These are phyloP conservation scores for Telenomus remus DNA, from an alignment of 1,140 invertebrate genomes.

Conservation along the genomic window DNA sequence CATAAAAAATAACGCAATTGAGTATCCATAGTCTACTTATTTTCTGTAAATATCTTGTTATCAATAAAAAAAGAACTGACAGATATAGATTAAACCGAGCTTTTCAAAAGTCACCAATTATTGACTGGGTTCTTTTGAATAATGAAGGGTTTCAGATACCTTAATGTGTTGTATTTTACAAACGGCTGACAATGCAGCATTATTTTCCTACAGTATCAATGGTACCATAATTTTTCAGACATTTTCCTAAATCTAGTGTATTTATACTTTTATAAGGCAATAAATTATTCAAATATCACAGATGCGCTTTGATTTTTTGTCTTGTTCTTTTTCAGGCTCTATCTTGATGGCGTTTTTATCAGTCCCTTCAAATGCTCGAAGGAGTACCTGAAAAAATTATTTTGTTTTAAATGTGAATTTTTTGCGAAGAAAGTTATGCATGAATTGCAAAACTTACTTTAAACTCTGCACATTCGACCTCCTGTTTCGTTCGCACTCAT, in stretches of 20 bases:
- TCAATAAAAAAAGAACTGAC: slow-evolving; percentile 19
- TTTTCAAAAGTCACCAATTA: not conserved
- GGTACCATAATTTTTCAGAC: too few relatives aligned
- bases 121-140: too few relatives aligned
- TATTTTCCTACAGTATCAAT: not conserved
- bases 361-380: slow-evolving; percentile 52
- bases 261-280: slow-evolving; percentile 48
- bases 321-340: slow-evolving; percentile 36
- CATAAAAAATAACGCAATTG: slow-evolving; percentile 69
- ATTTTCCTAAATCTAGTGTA: not conserved
- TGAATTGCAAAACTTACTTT: slow-evolving; percentile 61
- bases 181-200: not conserved
- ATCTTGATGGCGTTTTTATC: slow-evolving; percentile 21
- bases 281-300: slow-evolving; percentile 36
- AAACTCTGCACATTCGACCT: slow-evolving; percentile 61
- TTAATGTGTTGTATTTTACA: too few relatives aligned
- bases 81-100: slow-evolving; percentile 17
- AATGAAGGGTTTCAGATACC: too few relatives aligned
- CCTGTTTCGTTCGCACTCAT: slow-evolving; percentile 58
- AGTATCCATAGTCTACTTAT: slow-evolving; percentile 7
- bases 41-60: slow-evolving; percentile 32
- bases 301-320: not conserved
- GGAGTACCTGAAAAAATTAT: slow-evolving; percentile 52
- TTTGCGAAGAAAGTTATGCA: too few relatives aligned
- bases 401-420: too few relatives aligned